phyloP scores from a whole-genome alignment of 2,113 vertebrate genomes.

The Scytalopus superciliaris region DNA sequence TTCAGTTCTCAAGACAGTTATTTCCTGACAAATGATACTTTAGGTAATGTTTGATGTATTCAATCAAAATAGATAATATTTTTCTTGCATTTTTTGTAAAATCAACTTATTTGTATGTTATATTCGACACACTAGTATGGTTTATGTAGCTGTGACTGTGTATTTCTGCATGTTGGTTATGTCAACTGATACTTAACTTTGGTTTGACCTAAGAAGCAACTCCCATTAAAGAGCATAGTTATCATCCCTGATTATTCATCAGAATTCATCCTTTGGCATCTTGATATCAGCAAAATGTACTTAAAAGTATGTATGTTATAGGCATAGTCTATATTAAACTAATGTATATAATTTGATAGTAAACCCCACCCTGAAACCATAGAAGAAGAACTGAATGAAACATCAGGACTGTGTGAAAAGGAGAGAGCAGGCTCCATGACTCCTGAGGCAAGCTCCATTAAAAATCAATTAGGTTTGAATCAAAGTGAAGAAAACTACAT shows the following conservation, averaged over 20 bases:
- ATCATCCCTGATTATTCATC: background rate
- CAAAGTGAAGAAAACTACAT: slow-evolving; percentile 45
- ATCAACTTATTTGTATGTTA: background rate
- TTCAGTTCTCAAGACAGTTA: background rate
- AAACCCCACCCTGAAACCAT: slow-evolving; percentile 74
- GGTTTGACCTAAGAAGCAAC: background rate
- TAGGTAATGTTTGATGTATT: background rate
- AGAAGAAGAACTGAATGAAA: slow-evolving; percentile 77
- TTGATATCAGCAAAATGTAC: background rate
- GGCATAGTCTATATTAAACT: slow-evolving; percentile 22
- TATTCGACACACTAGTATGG: background rate
- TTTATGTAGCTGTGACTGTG: background rate
- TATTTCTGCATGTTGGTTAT: background rate
- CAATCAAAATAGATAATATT: background rate
- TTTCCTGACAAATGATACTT: background rate
- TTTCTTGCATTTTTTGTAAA: background rate
- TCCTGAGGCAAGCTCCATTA: background rate
- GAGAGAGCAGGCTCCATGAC: background rate
- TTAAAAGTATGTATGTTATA: background rate
- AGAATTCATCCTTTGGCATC: background rate
- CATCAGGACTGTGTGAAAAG: slow-evolving; percentile 52
- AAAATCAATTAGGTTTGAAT: background rate
- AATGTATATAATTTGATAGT: slow-evolving; percentile 76
- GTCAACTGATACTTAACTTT: background rate
- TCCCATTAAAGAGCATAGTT: background rate